Evolutionary conservation across 2,113 vertebrate genomes (phyloP).

Genomic region (Felis catus): DNA sequence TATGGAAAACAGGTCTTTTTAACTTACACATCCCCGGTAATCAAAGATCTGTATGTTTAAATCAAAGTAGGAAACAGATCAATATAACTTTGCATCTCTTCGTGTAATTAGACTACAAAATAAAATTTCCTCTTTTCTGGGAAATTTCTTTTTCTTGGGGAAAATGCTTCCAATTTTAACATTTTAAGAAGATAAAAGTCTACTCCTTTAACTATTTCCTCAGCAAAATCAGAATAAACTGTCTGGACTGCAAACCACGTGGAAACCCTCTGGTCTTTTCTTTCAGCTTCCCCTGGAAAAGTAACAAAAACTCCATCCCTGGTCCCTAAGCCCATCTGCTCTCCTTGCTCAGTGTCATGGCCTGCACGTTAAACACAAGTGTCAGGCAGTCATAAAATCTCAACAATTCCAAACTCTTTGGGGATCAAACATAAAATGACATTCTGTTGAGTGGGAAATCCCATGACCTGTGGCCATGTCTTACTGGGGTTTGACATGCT

Average conservation of each 20-base stretch:
- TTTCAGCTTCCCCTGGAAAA: background rate
- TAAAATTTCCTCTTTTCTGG: background rate
- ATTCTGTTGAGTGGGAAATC: slow-evolving; percentile 61
- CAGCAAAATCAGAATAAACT: slow-evolving; percentile 37
- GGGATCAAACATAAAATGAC: slow-evolving; percentile 72
- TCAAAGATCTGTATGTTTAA: slow-evolving; percentile 23
- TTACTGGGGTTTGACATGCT: slow-evolving; percentile 45
- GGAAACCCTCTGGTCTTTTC: background rate
- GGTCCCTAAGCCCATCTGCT: background rate
- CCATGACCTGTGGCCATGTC: background rate
- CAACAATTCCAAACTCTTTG: slow-evolving; percentile 57
- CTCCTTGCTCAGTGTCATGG: background rate
- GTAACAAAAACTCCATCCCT: accelerated
- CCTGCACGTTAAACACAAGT: background rate
- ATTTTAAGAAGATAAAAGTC: slow-evolving; percentile 5
- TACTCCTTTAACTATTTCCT: slow-evolving; percentile 6
- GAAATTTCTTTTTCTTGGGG: background rate
- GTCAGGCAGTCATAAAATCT: slow-evolving; percentile 71
- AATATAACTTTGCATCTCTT: slow-evolving; percentile 3
- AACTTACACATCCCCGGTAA: slow-evolving; percentile 28
- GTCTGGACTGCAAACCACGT: background rate
- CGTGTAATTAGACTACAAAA: slow-evolving; percentile 10
- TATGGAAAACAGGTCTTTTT: background rate
- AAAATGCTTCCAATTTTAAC: slow-evolving; percentile 9
- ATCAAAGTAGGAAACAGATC: slow-evolving; percentile 10